These are phyloP conservation scores for Channa maculata DNA, from an alignment of 2,113 vertebrate genomes.

Conservation along the genomic window DNA sequence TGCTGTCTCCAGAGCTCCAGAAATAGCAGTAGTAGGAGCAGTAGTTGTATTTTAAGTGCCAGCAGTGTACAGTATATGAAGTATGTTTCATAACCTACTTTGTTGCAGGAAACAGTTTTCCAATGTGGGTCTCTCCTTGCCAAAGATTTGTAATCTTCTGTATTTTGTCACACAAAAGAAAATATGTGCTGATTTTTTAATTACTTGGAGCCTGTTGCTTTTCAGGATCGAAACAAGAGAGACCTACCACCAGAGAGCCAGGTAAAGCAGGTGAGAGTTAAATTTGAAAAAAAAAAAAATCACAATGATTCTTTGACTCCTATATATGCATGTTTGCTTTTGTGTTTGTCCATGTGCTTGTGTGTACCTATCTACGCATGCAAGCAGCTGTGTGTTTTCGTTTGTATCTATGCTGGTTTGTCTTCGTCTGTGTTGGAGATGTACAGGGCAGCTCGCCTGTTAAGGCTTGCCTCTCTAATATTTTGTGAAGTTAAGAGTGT, in stretches of 20 bases:
- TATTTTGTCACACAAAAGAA: not conserved
- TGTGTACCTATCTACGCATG: conserved; percentile 34
- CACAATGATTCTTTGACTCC: not conserved
- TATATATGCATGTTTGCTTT: conserved; percentile 20
- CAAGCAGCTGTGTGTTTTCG: conserved; percentile 27
- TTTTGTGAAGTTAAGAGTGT: conserved; percentile 65
- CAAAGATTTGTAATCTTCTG: conserved; percentile 4
- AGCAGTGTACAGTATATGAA: conserved; percentile 1
- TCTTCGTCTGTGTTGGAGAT: conserved; percentile 50
- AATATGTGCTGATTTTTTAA: conserved; percentile 6
- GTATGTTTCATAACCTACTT: conserved; percentile 9
- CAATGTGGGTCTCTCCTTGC: not conserved
- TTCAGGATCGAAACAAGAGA: conserved; percentile 90
- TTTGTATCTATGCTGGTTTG: conserved; percentile 41
- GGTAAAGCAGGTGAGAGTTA: conserved; percentile 93
- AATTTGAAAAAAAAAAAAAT: conserved; percentile 31
- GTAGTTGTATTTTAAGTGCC: conserved; percentile 8
- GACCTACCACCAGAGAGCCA: conserved; percentile 88
- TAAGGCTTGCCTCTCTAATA: conserved; percentile 72
- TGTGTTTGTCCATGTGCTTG: conserved; percentile 34
- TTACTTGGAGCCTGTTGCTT: conserved; percentile 40
- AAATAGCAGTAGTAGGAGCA: conserved; percentile 17
- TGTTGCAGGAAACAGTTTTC: not conserved
- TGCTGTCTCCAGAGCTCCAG: conserved; percentile 36
- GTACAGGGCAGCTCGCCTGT: conserved; percentile 54